phyloP scores from a whole-genome alignment of 2,797 vertebrate genomes.

The Myotis planiceps region DNA sequence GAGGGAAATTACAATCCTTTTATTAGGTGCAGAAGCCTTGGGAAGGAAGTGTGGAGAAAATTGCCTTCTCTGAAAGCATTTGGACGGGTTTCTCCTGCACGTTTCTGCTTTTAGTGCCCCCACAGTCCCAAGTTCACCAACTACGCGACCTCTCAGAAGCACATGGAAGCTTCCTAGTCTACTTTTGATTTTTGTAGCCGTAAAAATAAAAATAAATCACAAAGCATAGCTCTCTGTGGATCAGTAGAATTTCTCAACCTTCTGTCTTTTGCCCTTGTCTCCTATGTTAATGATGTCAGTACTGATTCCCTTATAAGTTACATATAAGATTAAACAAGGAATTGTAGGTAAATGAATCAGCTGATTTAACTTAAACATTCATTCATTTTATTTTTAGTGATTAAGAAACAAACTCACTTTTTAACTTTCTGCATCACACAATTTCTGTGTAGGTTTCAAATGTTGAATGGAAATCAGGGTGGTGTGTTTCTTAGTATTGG shows the following conservation, averaged over 20 bases:
- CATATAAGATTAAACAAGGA: neutral
- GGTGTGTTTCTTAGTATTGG: neutral
- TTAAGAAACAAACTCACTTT: neutral
- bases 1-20: neutral
- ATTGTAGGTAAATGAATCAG: neutral
- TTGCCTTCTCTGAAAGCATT: neutral
- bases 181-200: neutral
- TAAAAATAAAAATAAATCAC: neutral
- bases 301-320: neutral
- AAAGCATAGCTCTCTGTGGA: neutral
- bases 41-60: neutral
- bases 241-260: neutral
- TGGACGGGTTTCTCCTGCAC: neutral
- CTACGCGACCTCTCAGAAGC: neutral
- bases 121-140: neutral
- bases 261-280: neutral
- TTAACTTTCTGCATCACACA: neutral
- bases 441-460: neutral
- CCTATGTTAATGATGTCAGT: neutral
- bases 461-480: neutral
- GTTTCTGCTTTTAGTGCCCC: neutral
- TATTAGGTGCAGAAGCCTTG: neutral
- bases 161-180: neutral
- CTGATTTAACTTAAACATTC: neutral
- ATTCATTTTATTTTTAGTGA: neutral